Evolutionary conservation across 2,797 vertebrate genomes (phyloP).

Genomic region (Bucorvus abyssinicus): DNA sequence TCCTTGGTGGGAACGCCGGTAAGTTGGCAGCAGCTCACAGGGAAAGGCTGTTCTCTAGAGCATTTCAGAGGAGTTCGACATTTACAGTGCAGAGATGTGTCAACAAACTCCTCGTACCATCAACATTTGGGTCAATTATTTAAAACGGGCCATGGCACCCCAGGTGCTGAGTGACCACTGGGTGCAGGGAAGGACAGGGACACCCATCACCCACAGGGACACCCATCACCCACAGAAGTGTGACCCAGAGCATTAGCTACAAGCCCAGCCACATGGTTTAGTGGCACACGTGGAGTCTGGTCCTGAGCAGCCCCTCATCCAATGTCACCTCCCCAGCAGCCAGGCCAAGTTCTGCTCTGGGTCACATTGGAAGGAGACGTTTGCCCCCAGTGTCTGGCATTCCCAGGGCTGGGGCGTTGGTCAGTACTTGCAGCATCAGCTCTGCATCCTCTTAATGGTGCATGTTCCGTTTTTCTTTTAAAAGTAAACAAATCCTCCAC

Average conservation of each 20-base stretch:
- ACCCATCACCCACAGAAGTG: background rate
- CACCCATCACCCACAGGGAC: too few species aligned
- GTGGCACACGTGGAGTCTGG: background rate
- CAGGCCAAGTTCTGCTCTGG: background rate
- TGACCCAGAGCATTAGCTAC: background rate
- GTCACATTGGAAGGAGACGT: background rate
- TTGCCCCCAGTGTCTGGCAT: background rate
- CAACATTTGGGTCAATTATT: background rate
- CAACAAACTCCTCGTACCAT: background rate
- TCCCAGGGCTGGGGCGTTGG: background rate
- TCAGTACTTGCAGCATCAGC: background rate
- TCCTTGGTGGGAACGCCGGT: conserved; percentile 29
- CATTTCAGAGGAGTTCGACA: background rate
- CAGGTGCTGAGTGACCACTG: background rate
- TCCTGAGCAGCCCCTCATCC: background rate
- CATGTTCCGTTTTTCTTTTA: background rate
- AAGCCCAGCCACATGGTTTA: background rate
- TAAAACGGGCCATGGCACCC: background rate
- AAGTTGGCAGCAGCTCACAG: background rate
- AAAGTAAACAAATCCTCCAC: background rate
- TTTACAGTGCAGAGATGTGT: background rate
- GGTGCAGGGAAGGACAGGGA: background rate
- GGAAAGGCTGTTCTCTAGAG: background rate
- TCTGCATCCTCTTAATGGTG: background rate
- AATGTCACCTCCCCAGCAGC: background rate